Evolutionary conservation across 2,113 vertebrate genomes (phyloP).

Genomic region (Nycticorax nycticorax): DNA sequence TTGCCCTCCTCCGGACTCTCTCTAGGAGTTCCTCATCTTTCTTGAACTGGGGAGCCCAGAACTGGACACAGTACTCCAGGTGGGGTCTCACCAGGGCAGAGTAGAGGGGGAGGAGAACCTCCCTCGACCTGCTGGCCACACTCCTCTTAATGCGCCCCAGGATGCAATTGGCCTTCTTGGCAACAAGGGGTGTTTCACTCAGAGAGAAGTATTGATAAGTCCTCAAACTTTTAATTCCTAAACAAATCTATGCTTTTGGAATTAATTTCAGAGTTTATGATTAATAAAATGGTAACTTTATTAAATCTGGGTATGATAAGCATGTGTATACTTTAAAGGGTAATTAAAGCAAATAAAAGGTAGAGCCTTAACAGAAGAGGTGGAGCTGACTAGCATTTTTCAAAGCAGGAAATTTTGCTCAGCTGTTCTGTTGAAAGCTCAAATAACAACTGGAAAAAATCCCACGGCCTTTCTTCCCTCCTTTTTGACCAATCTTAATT

Average conservation of each 20-base stretch:
- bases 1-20: too few species aligned
- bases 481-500: not conserved
- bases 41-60: too few species aligned
- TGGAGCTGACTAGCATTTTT: not conserved
- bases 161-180: too few species aligned
- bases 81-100: too few species aligned
- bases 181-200: not conserved
- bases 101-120: too few species aligned
- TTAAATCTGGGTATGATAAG: not conserved
- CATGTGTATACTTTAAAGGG: not conserved
- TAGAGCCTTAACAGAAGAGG: not conserved
- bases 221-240: not conserved
- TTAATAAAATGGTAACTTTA: not conserved
- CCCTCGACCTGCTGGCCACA: too few species aligned
- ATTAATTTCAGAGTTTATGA: not conserved
- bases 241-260: not conserved
- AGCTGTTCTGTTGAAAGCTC: not conserved
- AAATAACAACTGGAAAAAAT: not conserved
- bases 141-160: too few species aligned
- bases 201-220: not conserved
- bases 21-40: too few species aligned
- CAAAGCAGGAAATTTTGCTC: not conserved
- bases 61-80: too few species aligned
- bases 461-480: not conserved
- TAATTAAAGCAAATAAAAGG: not conserved